Conservation (phyloP, 2,797 vertebrate genomes). For the Champsocephalus esox region DNA sequence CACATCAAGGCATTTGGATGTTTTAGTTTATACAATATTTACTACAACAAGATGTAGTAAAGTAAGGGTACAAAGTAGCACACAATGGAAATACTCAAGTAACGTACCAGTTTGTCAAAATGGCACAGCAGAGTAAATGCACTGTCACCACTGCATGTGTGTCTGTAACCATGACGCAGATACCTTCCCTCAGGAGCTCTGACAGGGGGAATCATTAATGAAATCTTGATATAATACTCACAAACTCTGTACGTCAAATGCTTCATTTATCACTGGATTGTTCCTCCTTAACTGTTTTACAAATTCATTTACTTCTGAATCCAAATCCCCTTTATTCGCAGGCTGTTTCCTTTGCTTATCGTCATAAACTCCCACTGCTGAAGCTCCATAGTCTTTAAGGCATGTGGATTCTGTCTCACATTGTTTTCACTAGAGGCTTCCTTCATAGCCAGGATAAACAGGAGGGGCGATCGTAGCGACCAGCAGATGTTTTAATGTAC, state of each 20-base stretch:
- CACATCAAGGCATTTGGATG: too few relatives aligned
- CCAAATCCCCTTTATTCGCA: background rate
- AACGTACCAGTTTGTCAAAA: too few relatives aligned
- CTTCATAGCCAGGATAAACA: background rate
- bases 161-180: too few relatives aligned
- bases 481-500: background rate
- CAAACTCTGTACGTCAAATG: background rate
- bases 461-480: background rate
- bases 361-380: background rate
- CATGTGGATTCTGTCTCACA: background rate
- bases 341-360: background rate
- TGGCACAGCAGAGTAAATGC: too few relatives aligned
- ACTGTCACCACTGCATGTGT: too few relatives aligned
- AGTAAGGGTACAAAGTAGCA: too few relatives aligned
- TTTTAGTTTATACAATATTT: too few relatives aligned
- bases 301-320: background rate
- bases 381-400: background rate
- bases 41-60: too few relatives aligned
- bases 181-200: too few relatives aligned
- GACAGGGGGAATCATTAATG: background rate
- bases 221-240: background rate
- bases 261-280: background rate
- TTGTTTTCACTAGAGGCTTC: background rate
- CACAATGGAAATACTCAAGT: too few relatives aligned
- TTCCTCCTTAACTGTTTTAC: background rate